phyloP scores from a whole-genome alignment of 2,113 vertebrate species.

The Hippopotamus amphibius region DNA sequence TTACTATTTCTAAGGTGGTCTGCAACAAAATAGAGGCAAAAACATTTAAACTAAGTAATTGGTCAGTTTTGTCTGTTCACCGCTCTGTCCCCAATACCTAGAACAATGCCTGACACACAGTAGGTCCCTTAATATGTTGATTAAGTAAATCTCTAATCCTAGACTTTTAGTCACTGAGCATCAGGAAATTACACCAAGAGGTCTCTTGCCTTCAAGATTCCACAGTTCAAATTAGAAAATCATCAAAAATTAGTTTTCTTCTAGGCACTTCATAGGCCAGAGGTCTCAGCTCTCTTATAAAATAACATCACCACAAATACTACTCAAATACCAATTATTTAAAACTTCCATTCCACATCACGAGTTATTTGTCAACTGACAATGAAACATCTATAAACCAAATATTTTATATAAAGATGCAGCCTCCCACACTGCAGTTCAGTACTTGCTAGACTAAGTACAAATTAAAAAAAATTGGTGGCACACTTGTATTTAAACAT shows the following conservation, averaged over 20 bases:
- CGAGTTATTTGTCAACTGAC: neutral
- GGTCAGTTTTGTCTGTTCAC: neutral
- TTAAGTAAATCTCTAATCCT: neutral
- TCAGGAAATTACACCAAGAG: neutral
- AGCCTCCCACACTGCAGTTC: neutral
- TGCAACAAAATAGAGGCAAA: slow-evolving; percentile 2
- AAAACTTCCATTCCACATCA: neutral
- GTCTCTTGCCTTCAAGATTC: neutral
- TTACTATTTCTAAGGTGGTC: neutral
- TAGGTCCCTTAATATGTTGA: neutral
- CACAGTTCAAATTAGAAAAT: slow-evolving; percentile 2
- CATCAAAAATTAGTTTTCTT: slow-evolving; percentile 50
- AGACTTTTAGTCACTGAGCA: neutral
- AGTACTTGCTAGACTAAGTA: neutral
- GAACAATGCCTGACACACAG: neutral
- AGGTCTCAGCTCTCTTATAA: slow-evolving; percentile 7
- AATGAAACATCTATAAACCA: neutral
- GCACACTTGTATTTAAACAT: slow-evolving; percentile 25
- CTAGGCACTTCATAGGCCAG: neutral
- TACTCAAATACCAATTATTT: neutral
- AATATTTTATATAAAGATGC: neutral
- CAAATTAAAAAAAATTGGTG: neutral
- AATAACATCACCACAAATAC: neutral
- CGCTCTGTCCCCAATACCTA: neutral
- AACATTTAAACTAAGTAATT: neutral